A percentile compares a stretch with the other conserved stretches of the same genome.
phyloP scores from a whole-genome alignment of 2,797 vertebrate genomes.

The Anomalospiza imberbis region DNA sequence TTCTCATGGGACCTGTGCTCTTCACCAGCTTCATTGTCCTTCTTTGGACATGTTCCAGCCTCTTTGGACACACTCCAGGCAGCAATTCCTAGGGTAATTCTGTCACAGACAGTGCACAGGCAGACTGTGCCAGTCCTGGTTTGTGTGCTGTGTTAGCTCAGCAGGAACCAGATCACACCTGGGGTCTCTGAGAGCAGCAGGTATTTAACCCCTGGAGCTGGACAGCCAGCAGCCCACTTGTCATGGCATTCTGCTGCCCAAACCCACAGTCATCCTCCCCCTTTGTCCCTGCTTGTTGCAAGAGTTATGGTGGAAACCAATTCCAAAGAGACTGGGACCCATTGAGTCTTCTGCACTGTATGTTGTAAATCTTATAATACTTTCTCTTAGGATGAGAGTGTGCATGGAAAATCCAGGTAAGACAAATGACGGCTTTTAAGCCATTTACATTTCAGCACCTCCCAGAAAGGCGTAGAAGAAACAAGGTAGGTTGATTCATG shows the following conservation, averaged over 20 bases:
- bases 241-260: neutral
- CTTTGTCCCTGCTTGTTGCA: neutral
- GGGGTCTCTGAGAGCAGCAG: neutral
- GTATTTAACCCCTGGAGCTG: neutral
- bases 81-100: neutral
- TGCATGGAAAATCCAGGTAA: neutral
- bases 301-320: neutral
- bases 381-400: neutral
- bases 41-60: neutral
- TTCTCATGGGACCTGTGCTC: neutral
- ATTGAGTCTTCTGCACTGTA: neutral
- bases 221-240: neutral
- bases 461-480: neutral
- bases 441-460: neutral
- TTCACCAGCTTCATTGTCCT: neutral
- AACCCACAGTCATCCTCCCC: rapidly evolving
- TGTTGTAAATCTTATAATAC: neutral
- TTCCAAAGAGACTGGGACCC: neutral
- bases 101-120: neutral
- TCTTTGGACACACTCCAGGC: neutral
- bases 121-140: neutral
- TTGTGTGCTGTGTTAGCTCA: neutral
- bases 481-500: neutral
- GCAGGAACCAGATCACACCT: neutral
- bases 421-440: neutral